Conservation (phyloP, 64 coral and sea anemone species). For the Anthopleura sola region DNA sequence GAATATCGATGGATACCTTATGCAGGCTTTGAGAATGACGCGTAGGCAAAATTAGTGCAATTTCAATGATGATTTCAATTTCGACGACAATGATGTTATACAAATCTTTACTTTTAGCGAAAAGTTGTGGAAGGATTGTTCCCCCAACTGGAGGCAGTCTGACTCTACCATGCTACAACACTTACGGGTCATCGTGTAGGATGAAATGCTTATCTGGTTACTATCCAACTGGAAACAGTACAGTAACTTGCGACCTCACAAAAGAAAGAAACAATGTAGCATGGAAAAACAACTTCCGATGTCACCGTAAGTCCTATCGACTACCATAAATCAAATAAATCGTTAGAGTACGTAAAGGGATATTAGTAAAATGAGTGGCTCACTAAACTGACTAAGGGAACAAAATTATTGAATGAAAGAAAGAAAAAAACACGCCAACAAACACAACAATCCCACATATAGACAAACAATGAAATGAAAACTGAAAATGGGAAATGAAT, state of each 20-base stretch:
- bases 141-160: not conserved
- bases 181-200: not conserved
- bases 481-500: too few relatives aligned
- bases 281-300: constrained; percentile 9
- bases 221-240: not conserved
- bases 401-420: too few relatives aligned
- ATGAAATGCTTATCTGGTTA: not conserved
- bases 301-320: not conserved
- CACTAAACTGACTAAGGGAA: too few relatives aligned
- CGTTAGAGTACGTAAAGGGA: too few relatives aligned
- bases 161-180: not conserved
- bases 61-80: not conserved
- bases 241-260: not conserved
- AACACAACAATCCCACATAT: too few relatives aligned
- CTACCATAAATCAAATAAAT: too few relatives aligned
- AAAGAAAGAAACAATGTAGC: not conserved
- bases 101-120: not conserved
- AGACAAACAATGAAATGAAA: too few relatives aligned
- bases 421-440: too few relatives aligned
- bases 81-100: not conserved
- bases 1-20: too few relatives aligned
- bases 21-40: too few relatives aligned
- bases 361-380: too few relatives aligned
- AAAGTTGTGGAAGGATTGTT: not conserved
- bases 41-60: too few relatives aligned